Base-by-base conservation (phyloP, 2,888 invertebrate species). In the Heptascelio sp. region DNA sequence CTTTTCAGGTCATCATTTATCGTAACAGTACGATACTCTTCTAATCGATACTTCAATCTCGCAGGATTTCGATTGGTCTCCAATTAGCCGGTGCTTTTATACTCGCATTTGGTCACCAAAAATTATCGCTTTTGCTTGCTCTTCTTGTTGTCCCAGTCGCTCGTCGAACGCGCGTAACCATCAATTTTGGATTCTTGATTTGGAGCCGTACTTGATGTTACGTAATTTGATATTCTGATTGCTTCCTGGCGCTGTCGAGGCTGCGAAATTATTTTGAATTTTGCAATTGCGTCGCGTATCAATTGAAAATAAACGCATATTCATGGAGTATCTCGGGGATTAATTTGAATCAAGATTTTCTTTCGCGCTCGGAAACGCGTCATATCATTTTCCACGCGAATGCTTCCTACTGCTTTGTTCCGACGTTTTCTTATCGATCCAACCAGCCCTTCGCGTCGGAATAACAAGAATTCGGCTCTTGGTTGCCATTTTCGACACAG, bases 381-480 rank as follows among this genome's bases (percentile, higher is more conserved):
- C 80, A 73, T 51, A 40, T 68, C 77, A 73, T 73, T 84, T 80
- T 68, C 37, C 75, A 75, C 70, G 68, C 64, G 80, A 75, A 65
- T 65, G 78, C 77, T 37, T 73, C 80, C 80, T 84, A 43, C 84
- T 59, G 75, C 70, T 84, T 84, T 83, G 83, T 85, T 82, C 83
- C 80, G 85, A 85, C 87, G 89, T 89, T 89, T 86, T 80, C 86
- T 87, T 89, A 90, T 90, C 89, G 90, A 90, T 90, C 89, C 88
- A 67, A 84, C 87, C 85, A 80, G 85, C 87, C 77, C 81, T 83
- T 77, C 81, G 77, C 78, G 70, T 68, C 64, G 67, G 79, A 78
- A 83, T 84, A 70, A 62, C 79, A 84, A 86, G 86, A 84, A 85
- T 87, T 87, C 77, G 85, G 84, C 85, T 83, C 81, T 81, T 80